Evolutionary conservation across 1,140 invertebrate genomes (phyloP), one percentile per base, ranked within the genome.

Genomic region (Hypsibius dujardini): DNA sequence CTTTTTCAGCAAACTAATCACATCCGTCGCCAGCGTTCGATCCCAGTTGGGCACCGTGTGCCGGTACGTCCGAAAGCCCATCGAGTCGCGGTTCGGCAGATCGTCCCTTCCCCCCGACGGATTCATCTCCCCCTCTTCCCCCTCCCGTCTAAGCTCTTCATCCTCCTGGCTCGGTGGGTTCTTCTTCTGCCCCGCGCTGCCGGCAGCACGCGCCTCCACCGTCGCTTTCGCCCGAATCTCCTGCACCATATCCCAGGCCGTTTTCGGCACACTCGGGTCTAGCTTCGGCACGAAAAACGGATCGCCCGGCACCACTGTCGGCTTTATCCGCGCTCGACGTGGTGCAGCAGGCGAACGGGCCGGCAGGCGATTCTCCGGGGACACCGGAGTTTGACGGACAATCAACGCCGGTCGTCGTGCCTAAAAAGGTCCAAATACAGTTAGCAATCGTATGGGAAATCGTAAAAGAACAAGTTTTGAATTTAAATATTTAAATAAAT

Each of bases 1-100:
- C 59, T 74, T 73, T 46, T 74, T 74, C 46, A 79, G 73, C 50
- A 77, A 72, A 3, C 72, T 72, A n/a, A 75, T 70, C 1, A 78
- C 59, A 47, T 75, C 76, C 28, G 71, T 59, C 2, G 72, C 67
- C n/a, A 76, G 74, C 69, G 75, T 74, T 47, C 74, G 70, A 2
- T 75, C 56, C 40, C 75, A 62, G 56, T 42, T 62, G 14, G 50
- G 50, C n/a, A 56, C 50, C 7, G n/a, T n/a, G n/a, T 56, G 50
- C 7, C 7, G n/a, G 50, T 56, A 56, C n/a, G 50, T 56, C 50
- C 50, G 7, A 0, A 56, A 56, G n/a, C 50, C 50, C n/a, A 12
- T 56, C n/a, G 50, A 56, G n/a, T 56, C 50, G 28, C 28, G 28
- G 28, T 28, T 28, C 28, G 28, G 28, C 50, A 56, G 50, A n/a